Evolutionary conservation across 2,888 invertebrate genomes (phyloP).

Genomic region (Elysia crispata): DNA sequence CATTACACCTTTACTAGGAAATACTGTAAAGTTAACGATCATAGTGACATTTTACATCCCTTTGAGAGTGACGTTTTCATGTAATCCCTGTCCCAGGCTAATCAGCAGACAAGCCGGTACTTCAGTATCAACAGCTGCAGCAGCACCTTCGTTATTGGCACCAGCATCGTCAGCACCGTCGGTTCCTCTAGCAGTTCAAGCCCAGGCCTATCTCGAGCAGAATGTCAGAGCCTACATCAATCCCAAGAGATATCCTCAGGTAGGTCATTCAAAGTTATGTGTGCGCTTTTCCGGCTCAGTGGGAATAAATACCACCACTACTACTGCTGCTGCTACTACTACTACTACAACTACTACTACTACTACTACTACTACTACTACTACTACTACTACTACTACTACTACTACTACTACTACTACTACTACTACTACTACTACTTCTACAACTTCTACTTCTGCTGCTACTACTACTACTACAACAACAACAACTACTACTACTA

Average conservation of each 20-base stretch:
- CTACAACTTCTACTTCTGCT: too few species aligned
- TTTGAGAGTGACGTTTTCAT: background rate
- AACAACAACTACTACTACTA: slow-evolving; percentile 21
- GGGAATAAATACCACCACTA: too few species aligned
- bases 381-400: background rate
- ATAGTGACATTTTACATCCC: too few species aligned
- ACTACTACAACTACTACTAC: too few species aligned
- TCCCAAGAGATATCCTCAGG: slow-evolving; percentile 60
- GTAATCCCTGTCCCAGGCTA: slow-evolving; percentile 12
- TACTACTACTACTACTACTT: slow-evolving; percentile 15
- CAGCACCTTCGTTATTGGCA: background rate
- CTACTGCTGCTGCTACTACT: too few species aligned
- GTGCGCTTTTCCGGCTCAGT: too few species aligned
- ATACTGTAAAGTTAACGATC: too few species aligned
- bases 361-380: too few species aligned
- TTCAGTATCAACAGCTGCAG: slow-evolving; percentile 13
- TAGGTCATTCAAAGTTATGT: too few species aligned
- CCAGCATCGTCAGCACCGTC: slow-evolving; percentile 21
- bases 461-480: too few species aligned
- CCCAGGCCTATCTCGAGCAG: slow-evolving; percentile 68
- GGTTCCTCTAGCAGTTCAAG: slow-evolving; percentile 64
- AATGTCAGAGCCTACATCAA: slow-evolving; percentile 63
- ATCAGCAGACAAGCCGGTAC: slow-evolving; percentile 14
- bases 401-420: slow-evolving; percentile 24
- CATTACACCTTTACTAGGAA: too few species aligned